Evolutionary conservation across 1,140 invertebrate genomes (phyloP).

Genomic region (Lepidurus couesii): DNA sequence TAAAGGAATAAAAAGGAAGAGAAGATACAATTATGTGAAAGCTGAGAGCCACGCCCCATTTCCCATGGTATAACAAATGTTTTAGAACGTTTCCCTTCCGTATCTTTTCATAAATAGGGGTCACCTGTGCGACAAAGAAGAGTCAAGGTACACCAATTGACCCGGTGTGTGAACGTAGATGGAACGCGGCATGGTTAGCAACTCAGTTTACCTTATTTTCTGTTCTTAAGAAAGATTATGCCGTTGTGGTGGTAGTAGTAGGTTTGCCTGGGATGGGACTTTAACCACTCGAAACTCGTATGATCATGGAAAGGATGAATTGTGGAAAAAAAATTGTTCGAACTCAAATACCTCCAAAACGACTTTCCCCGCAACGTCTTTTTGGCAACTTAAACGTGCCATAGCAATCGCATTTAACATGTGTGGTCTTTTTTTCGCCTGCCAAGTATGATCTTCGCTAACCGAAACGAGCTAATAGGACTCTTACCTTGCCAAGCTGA

Average conservation of each 20-base stretch:
- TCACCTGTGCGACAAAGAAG: conserved; percentile 21
- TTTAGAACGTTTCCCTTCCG: neutral
- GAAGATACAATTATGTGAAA: no score
- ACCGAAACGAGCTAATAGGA: neutral
- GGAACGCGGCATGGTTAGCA: conserved; percentile 17
- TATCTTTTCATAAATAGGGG: conserved; percentile 8
- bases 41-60: neutral
- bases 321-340: neutral
- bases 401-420: conserved; percentile 15
- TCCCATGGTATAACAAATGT: neutral
- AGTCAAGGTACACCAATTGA: conserved; percentile 4
- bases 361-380: neutral
- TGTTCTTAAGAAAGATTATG: conserved; percentile 11
- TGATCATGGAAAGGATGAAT: neutral
- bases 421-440: neutral
- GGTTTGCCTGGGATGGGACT: neutral
- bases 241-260: conserved; percentile 13
- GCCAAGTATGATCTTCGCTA: conserved; percentile 21
- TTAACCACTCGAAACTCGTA: conserved; percentile 8
- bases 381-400: conserved; percentile 21
- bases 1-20: no score
- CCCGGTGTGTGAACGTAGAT: neutral
- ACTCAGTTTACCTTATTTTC: conserved; percentile 1
- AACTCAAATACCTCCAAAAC: conserved; percentile 22
- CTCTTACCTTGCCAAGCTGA: neutral